A percentile compares a stretch with the other conserved stretches of the same genome.
phyloP scores from a whole-genome alignment of 2,113 vertebrate genomes.

The Addax nasomaculatus region DNA sequence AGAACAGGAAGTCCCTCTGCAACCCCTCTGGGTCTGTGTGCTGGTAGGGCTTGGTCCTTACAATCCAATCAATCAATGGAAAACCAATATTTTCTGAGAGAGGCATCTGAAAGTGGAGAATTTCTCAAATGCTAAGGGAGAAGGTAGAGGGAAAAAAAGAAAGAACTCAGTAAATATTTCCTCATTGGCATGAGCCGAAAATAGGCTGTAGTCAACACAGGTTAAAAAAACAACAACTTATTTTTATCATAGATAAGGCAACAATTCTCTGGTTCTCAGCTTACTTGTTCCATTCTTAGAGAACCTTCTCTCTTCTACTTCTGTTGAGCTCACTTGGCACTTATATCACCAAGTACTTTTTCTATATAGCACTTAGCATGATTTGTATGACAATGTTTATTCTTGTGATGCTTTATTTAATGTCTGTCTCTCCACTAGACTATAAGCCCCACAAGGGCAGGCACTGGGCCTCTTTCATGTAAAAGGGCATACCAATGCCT shows the following conservation, averaged over 20 bases:
- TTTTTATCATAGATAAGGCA: neutral
- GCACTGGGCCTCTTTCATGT: neutral
- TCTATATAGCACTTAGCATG: neutral
- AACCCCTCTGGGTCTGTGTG: neutral
- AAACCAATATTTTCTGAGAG: neutral
- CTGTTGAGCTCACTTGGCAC: neutral
- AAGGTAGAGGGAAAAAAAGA: neutral
- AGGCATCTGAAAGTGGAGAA: neutral
- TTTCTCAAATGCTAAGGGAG: neutral
- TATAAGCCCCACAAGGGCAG: neutral
- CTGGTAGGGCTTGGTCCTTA: neutral
- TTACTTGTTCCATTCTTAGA: neutral
- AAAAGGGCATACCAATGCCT: neutral
- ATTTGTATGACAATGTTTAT: neutral
- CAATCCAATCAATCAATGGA: neutral
- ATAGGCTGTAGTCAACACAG: neutral
- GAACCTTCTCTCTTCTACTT: neutral
- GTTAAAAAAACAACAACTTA: neutral
- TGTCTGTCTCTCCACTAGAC: neutral
- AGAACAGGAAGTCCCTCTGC: neutral
- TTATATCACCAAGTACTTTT: neutral
- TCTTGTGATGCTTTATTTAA: neutral
- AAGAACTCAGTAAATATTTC: neutral
- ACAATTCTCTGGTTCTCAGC: neutral
- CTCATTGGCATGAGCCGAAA: slow-evolving; percentile 24